Evolutionary conservation across 53 echinoderm and acorn worm genomes (phyloP).

Genomic region (Patiria pectinifera): DNA sequence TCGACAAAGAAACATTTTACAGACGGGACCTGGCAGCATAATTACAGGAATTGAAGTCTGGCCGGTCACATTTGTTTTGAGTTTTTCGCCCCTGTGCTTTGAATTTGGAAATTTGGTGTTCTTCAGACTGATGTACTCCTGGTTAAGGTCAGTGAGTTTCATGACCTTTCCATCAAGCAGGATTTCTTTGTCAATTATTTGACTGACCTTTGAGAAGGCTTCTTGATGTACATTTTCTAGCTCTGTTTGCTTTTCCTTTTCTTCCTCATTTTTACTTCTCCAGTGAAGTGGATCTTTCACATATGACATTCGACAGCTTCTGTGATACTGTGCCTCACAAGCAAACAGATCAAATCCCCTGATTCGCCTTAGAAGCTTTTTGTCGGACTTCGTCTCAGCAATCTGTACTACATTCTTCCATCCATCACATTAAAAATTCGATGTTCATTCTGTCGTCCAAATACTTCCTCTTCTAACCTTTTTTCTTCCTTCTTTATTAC

Average conservation of each 20-base stretch:
- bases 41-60: too few relatives aligned
- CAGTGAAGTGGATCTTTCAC: conserved; percentile 7
- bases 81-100: not conserved
- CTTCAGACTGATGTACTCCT: not conserved
- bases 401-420: conserved; percentile 2
- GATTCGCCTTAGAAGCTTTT: conserved; percentile 48
- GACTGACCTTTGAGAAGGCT: not conserved
- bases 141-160: not conserved
- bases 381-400: conserved; percentile 45
- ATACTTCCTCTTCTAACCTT: too few relatives aligned
- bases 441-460: not conserved
- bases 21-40: too few relatives aligned
- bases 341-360: conserved; percentile 67
- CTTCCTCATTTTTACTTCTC: not conserved
- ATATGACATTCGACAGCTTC: conserved; percentile 28
- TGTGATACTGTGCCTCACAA: conserved; percentile 50
- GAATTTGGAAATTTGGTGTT: not conserved
- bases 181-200: not conserved
- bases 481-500: conserved; percentile 36
- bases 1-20: too few relatives aligned
- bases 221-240: not conserved
- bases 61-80: too few relatives aligned
- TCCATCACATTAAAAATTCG: conserved; percentile 20
- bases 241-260: not conserved
- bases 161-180: not conserved